Percentiles rank a stretch among this genome's conserved stretches.
phyloP scores from a whole-genome alignment of 1,140 invertebrate species.

The Protaetia brevitarsis region DNA sequence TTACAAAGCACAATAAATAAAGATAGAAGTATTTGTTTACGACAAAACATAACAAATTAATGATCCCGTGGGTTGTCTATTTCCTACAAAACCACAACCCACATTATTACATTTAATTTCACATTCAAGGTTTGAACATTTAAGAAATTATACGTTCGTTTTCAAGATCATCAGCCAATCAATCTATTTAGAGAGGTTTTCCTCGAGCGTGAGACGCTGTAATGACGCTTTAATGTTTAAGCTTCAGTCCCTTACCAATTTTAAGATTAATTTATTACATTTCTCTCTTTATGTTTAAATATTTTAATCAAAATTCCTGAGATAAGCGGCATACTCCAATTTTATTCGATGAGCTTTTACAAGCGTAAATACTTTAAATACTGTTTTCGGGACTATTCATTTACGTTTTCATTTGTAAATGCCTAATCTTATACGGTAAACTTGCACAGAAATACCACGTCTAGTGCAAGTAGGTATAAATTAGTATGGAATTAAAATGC shows the following conservation, averaged over 20 bases:
- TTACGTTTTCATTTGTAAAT: neutral
- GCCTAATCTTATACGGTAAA: neutral
- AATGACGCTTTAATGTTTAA: neutral
- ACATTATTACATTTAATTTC: slow-evolving; percentile 13
- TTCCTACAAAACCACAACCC: slow-evolving; percentile 9
- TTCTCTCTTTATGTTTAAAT: neutral
- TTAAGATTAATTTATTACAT: slow-evolving; percentile 7
- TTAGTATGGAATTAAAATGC: neutral
- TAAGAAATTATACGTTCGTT: neutral
- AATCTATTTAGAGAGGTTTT: neutral
- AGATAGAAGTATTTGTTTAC: slow-evolving; percentile 8
- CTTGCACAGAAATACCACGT: neutral
- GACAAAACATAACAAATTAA: slow-evolving; percentile 18
- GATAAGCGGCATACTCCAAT: neutral
- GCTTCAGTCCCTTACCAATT: neutral
- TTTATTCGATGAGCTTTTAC: neutral
- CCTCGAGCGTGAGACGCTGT: neutral
- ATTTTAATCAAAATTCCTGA: slow-evolving; percentile 3
- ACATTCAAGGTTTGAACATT: slow-evolving; percentile 3
- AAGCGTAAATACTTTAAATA: neutral
- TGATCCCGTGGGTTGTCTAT: slow-evolving; percentile 7
- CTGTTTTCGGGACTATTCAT: neutral
- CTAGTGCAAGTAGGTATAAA: neutral
- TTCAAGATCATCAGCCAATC: neutral
- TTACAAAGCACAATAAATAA: slow-evolving; percentile 11